Percentiles rank a stretch among this genome's conserved stretches.
Evolutionary conservation across 2,797 vertebrate species (phyloP).

Genomic region (Vipera latastei): DNA sequence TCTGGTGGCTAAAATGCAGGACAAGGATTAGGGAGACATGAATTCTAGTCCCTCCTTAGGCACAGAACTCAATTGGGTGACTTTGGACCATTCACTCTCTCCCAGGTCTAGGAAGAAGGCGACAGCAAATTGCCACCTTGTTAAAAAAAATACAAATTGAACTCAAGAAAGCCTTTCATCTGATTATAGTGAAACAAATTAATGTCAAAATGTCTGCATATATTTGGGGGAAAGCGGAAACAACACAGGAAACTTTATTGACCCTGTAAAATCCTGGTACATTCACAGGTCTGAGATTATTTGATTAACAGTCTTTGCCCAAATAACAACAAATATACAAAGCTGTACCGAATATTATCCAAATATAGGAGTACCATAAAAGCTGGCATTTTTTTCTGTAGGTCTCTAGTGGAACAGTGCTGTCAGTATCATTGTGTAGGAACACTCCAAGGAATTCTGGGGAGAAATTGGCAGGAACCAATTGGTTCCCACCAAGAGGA

Average conservation of each 20-base stretch:
- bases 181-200: not conserved
- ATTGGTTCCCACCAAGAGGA: not conserved
- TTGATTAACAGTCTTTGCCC: not conserved
- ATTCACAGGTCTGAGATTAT: not conserved
- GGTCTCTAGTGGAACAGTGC: not conserved
- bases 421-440: not conserved
- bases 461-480: not conserved
- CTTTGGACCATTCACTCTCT: not conserved
- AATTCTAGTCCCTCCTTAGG: not conserved
- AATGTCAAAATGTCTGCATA: not conserved
- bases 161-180: not conserved
- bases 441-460: not conserved
- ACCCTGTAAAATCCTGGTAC: not conserved
- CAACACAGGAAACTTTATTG: not conserved
- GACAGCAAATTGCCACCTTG: not conserved
- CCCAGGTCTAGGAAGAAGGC: not conserved
- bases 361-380: not conserved
- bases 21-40: not conserved
- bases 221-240: not conserved
- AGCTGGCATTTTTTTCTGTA: not conserved
- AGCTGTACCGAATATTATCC: not conserved
- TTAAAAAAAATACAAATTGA: not conserved
- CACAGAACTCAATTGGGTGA: not conserved
- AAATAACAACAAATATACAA: not conserved
- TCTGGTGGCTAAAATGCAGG: not conserved